phyloP scores from a whole-genome alignment of 2,797 vertebrate species.

The Scleropages formosus region DNA sequence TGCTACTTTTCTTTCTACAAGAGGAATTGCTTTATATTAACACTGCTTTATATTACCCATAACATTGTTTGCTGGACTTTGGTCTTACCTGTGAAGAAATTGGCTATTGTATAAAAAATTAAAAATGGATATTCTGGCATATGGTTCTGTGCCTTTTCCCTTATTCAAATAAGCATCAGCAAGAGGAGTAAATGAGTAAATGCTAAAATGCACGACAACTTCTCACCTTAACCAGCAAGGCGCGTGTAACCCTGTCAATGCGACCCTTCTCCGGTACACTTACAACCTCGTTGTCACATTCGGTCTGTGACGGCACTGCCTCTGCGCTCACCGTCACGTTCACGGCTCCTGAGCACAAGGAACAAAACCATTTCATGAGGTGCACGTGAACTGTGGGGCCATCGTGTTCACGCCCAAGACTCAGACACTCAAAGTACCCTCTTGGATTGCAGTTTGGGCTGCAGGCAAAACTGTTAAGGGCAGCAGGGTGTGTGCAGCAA shows the following conservation, averaged over 20 bases:
- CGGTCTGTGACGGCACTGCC: conserved; percentile 53
- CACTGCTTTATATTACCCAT: no score
- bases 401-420: not conserved
- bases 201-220: not conserved
- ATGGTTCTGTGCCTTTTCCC: no score
- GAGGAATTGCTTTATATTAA: no score
- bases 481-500: no score
- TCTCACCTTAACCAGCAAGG: conserved; percentile 62
- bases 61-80: no score
- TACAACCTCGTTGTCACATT: conserved; percentile 64
- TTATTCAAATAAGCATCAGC: not conserved
- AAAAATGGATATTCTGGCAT: not conserved
- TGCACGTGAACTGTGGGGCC: not conserved
- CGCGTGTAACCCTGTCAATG: conserved; percentile 60
- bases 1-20: no score
- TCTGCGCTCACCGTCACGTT: conserved; percentile 71
- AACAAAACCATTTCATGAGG: not conserved
- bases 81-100: no score
- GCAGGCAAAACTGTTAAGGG: no score
- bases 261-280: conserved; percentile 66
- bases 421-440: not conserved
- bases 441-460: not conserved
- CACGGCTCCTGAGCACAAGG: conserved; percentile 59
- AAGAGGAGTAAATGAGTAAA: not conserved
- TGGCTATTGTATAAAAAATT: not conserved